A percentile compares a stretch with the other conserved stretches of the same genome.
Conservation (phyloP, 30 jellyfish, hydroid and myxozoan genomes). For the Mastigias papua region DNA sequence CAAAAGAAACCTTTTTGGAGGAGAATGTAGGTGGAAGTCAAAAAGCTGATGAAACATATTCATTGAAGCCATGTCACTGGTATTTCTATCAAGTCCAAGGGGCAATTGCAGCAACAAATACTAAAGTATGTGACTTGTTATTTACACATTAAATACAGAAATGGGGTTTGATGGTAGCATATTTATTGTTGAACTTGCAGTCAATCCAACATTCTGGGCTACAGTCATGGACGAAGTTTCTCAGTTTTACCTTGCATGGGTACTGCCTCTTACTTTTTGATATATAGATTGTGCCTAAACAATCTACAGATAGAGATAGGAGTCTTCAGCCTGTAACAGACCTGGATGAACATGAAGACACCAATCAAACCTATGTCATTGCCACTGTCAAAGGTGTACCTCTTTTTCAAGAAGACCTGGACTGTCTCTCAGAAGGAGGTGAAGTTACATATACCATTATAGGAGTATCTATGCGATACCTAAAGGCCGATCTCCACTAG, state of each 20-base stretch:
- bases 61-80: slow-evolving; percentile 15
- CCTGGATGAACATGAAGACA: slow-evolving; percentile 13
- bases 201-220: slow-evolving; percentile 16
- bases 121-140: neutral
- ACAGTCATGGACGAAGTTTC: slow-evolving; percentile 13
- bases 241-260: slow-evolving; percentile 6
- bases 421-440: slow-evolving; percentile 8
- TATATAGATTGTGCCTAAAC: neutral
- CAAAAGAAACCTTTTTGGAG: slow-evolving; percentile 18
- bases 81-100: slow-evolving; percentile 44
- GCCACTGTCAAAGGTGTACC: too few species aligned
- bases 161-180: slow-evolving; percentile 16
- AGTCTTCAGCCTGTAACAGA: neutral
- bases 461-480: neutral
- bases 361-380: neutral
- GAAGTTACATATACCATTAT: neutral
- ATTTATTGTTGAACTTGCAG: slow-evolving; percentile 20
- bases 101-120: slow-evolving; percentile 25
- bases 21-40: slow-evolving; percentile 15
- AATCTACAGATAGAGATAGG: neutral
- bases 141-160: slow-evolving; percentile 7
- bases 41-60: slow-evolving; percentile 11
- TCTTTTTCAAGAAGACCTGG: slow-evolving; percentile 17
- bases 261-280: slow-evolving; percentile 4
- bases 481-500: too few species aligned